phyloP scores from a whole-genome alignment of 2,888 invertebrate genomes.

The Cynaeus angustus region DNA sequence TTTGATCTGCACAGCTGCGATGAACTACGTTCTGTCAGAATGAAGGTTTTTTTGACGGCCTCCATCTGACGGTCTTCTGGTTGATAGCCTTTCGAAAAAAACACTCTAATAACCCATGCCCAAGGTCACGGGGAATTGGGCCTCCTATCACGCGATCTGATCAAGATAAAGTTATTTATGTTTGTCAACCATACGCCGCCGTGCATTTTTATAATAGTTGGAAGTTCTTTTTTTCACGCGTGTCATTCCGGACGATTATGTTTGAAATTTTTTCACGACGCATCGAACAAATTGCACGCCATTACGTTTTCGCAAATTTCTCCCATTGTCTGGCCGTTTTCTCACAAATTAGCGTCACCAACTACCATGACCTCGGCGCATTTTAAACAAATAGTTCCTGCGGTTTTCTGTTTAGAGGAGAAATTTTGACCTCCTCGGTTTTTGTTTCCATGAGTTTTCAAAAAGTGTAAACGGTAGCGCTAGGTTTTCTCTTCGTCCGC shows the following conservation, averaged over 20 bases:
- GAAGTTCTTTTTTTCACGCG: constrained; percentile 8
- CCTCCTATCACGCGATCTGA: constrained; percentile 44
- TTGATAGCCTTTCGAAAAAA: constrained; percentile 34
- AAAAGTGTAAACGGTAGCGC: no score
- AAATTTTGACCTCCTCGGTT: no score
- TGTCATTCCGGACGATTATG: constrained; percentile 20
- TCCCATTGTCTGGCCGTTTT: constrained; percentile 4
- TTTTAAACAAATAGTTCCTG: constrained; percentile 10
- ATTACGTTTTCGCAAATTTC: constrained; percentile 1
- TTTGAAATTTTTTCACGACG: constrained; percentile 6
- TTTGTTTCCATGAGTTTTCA: no score
- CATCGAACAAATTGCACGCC: neutral
- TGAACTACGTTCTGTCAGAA: no score
- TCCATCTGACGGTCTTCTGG: neutral
- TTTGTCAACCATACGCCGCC: constrained; percentile 24
- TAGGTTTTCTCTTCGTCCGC: no score
- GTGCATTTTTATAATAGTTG: constrained; percentile 35
- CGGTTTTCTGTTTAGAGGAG: constrained; percentile 20
- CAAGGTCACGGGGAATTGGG: constrained; percentile 35
- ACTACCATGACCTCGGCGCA: constrained; percentile 1
- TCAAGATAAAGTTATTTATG: constrained; percentile 51
- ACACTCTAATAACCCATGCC: constrained; percentile 35
- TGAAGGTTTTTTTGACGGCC: neutral
- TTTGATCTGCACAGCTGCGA: neutral
- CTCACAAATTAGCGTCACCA: constrained; percentile 30